Base-by-base conservation (phyloP, 2,797 vertebrate genomes). In the Coregonus sp. region DNA sequence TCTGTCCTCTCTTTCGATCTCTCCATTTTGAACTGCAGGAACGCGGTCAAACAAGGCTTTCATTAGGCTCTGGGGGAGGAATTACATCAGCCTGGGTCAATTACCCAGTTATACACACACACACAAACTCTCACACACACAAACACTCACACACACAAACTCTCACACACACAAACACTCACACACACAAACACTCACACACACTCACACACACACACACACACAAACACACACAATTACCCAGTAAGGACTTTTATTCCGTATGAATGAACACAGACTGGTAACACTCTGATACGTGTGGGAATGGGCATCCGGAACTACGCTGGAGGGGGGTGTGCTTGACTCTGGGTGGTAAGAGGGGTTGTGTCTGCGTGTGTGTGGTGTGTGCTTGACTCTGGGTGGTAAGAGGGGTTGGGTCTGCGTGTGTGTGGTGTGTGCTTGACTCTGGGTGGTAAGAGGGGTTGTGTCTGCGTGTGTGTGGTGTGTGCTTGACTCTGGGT, bases 11-110 rank as follows among this genome's bases (percentile, higher is more conserved):
- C 47, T 15, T 65, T 73, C 2, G 54, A 59, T 35, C 68, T 5
- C 81, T 75, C 47, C 59, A 2, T 78, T 80, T 69, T 70, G 74
- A 82, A 79, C 76, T 72, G 59, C 73, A 77, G 40, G 11, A 78
- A 71, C 56, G 47, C 1, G 1, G 68, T 33, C 12, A 54, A 11
- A 51, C 75, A 51, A 51, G 74, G 79, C 73, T 75, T 71, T 78
- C 76, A 29, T 80, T 75, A 79, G 70, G 61, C 47, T 71, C 54
- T 20, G 40, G 75, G 74, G 77, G 73, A 78, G 73, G 63, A 79
- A 74, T 81, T 78, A 72, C 1, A 83, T 80, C 76, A 75, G 63
- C 51, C 47, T 2, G 63, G 75, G 77, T 81, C 40, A 70, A 50
- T 70, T 25, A 29, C 75, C 73, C 59, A 61, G 59, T 61, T 61